These are phyloP conservation scores for Holothuria leucospilota DNA, from an alignment of 53 echinoderm and acorn worm species.

Conservation along the genomic window DNA sequence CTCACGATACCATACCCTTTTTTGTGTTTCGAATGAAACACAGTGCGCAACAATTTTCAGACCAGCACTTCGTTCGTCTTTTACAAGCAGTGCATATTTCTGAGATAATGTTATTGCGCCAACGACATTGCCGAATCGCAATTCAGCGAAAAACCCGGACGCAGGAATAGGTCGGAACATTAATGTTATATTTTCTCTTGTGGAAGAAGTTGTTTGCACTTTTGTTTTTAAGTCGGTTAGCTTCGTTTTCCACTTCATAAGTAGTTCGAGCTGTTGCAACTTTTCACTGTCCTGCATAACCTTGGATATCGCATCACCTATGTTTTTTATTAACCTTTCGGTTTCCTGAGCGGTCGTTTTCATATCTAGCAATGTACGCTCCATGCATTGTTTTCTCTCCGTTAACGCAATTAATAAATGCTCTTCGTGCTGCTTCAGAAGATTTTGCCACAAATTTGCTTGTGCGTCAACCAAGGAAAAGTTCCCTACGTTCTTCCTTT, in stretches of 20 bases:
- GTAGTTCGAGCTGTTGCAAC: slow-evolving; percentile 1
- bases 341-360: too few relatives aligned
- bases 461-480: too few relatives aligned
- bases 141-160: not conserved
- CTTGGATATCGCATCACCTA: too few relatives aligned
- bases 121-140: slow-evolving; percentile 24
- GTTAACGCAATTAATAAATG: too few relatives aligned
- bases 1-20: not conserved
- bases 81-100: not conserved
- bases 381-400: too few relatives aligned
- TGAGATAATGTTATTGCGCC: slow-evolving; percentile 1
- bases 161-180: slow-evolving; percentile 1
- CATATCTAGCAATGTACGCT: too few relatives aligned
- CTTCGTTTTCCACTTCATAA: not conserved
- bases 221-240: not conserved
- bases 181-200: not conserved
- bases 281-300: too few relatives aligned
- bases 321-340: too few relatives aligned
- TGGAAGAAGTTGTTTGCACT: not conserved
- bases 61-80: not conserved
- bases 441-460: too few relatives aligned
- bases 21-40: not conserved
- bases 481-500: too few relatives aligned
- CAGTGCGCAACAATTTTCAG: not conserved
- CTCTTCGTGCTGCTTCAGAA: too few relatives aligned